phyloP scores from a whole-genome alignment of 2,888 invertebrate genomes.

The Perdita meconis region DNA sequence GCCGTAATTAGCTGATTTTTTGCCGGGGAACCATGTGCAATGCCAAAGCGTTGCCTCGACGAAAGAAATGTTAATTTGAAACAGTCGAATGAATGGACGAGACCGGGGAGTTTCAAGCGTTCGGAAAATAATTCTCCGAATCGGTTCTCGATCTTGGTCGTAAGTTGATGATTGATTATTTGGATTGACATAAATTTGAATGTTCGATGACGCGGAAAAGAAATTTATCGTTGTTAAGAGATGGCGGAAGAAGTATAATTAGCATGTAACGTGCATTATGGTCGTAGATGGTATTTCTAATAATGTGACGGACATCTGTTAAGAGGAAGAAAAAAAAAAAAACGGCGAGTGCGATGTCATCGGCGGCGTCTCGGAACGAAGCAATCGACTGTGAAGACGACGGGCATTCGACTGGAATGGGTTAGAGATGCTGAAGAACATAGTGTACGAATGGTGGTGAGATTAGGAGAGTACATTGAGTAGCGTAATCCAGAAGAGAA shows the following conservation, averaged over 20 bases:
- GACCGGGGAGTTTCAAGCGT: not conserved
- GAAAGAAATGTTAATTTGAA: not conserved
- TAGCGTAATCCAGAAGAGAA: too few relatives aligned
- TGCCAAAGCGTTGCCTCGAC: not conserved
- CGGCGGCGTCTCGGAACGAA: conserved; percentile 28
- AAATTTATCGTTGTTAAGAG: too few relatives aligned
- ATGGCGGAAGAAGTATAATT: too few relatives aligned
- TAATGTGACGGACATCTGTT: too few relatives aligned
- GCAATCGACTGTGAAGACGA: conserved; percentile 46
- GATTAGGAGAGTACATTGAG: not conserved
- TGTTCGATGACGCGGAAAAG: too few relatives aligned
- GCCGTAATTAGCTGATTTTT: conserved; percentile 17
- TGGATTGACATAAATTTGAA: too few relatives aligned
- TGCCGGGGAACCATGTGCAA: not conserved
- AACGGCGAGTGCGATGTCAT: conserved; percentile 23
- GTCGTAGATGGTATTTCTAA: too few relatives aligned
- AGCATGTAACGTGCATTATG: conserved; percentile 38
- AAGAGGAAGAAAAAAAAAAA: conserved; percentile 22
- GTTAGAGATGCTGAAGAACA: conserved; percentile 30
- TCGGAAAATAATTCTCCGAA: not conserved
- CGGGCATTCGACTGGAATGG: conserved; percentile 44
- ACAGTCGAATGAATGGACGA: not conserved
- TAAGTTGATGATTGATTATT: too few relatives aligned
- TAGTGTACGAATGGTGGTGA: too few relatives aligned
- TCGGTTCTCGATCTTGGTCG: too few relatives aligned